Evolutionary conservation across 2,797 vertebrate species (phyloP), one percentile per base, ranked within the genome.

Genomic region (Eulemur coronatus): DNA sequence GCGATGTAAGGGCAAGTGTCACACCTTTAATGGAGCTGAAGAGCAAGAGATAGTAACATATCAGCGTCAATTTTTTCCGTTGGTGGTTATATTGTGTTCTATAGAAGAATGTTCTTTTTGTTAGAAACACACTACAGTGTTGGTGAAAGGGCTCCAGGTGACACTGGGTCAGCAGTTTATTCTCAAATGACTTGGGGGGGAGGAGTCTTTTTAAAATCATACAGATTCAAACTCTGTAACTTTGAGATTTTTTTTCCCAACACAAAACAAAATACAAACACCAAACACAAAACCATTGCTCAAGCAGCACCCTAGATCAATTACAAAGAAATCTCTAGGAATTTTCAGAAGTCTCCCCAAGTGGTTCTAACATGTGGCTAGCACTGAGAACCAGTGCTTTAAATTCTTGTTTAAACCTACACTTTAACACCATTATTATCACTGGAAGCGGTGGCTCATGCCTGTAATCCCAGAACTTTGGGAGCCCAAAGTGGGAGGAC

Each of bases 261-360:
- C 86, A n/a, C 35, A 46, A 82, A 89, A 89, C 5, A 89, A 81
- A 70, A 73, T 73, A 22, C 28, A 82, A 93, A 95, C 52, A 89
- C 43, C 41, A 73, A 67, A 84, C 55, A 92, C 35, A 93, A 86
- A 97, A 75, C 35, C 43, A 92, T 10, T 63, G 57, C 26, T 26
- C 12, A 78, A 73, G 33, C 55, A 84, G 65, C 12, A 67, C 9
- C 69, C 59, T 48, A 67, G 70, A 22, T 65, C 84, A 84, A 86
- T 26, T 28, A 91, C 26, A 81, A 0, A 67, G 79, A 65, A 76
- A 88, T 91, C 41, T 18, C 41, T 10, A 30, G 26, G n/a, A 30
- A 84, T 30, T 72, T 84, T 48, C 22, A 82, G n/a, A 69, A 33
- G 15, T 7, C 24, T 11, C 13, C 38, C 43, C 46, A 81, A 61